These are phyloP conservation scores for Archaeoteleia sp. DNA, from an alignment of 2,888 invertebrate genomes.

Conservation along the genomic window DNA sequence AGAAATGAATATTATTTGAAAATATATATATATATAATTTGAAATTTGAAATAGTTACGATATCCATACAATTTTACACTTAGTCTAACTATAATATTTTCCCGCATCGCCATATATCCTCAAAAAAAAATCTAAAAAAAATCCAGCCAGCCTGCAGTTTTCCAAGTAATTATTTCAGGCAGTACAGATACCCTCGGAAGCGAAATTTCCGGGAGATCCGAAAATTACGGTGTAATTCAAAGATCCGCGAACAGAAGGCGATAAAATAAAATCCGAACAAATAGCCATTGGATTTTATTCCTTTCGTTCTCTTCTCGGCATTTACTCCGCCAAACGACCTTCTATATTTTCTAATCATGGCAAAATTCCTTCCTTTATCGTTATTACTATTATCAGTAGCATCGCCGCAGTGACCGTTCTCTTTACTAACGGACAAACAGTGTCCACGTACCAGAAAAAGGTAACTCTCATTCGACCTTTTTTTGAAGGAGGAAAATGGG, in stretches of 20 bases:
- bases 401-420: background rate
- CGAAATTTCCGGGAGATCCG: conserved; percentile 6
- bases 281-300: conserved; percentile 2
- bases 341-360: conserved; percentile 21
- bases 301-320: conserved; percentile 8
- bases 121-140: too few species aligned
- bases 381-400: conserved; percentile 6
- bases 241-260: conserved; percentile 4
- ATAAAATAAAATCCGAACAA: conserved; percentile 18
- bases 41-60: too few species aligned
- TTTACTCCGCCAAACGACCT: conserved; percentile 13
- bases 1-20: too few species aligned
- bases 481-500: background rate
- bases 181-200: too few species aligned
- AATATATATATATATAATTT: too few species aligned
- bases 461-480: conserved; percentile 4
- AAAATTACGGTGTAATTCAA: conserved; percentile 16
- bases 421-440: conserved; percentile 4
- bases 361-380: conserved; percentile 2
- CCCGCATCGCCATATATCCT: too few species aligned
- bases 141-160: too few species aligned
- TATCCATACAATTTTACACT: too few species aligned
- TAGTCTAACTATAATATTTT: too few species aligned
- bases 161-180: too few species aligned
- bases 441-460: conserved; percentile 4